Conservation (phyloP, 2,797 vertebrate species). For the Ceyx erithaca region DNA sequence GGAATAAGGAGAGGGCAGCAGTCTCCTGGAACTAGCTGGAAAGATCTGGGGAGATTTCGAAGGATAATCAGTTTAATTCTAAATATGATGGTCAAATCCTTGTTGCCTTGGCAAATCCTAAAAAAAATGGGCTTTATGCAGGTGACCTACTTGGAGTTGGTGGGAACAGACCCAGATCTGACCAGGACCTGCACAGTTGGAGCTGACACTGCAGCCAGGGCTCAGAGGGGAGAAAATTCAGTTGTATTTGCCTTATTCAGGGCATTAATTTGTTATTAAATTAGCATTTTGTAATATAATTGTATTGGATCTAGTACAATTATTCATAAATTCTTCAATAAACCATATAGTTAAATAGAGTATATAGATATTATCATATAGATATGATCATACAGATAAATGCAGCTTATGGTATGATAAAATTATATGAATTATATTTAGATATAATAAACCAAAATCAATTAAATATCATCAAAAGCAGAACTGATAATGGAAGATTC, state of each 20-base stretch:
- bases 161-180: not conserved
- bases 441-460: not conserved
- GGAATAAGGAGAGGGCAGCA: not conserved
- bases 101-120: slow-evolving; percentile 1
- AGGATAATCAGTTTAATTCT: slow-evolving; percentile 24
- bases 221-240: not conserved
- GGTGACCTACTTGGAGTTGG: not conserved
- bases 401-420: not conserved
- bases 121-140: not conserved
- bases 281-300: not conserved
- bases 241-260: not conserved
- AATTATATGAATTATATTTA: not conserved
- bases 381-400: not conserved
- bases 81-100: slow-evolving; percentile 4
- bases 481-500: not conserved
- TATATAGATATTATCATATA: too few species aligned
- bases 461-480: not conserved
- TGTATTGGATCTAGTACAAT: not conserved
- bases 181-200: not conserved
- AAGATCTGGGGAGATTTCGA: slow-evolving; percentile 12
- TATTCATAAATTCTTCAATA: not conserved
- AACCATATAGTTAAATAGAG: not conserved
- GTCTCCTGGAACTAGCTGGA: slow-evolving; percentile 11
- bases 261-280: not conserved
- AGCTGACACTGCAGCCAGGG: not conserved